Evolutionary conservation across 2,888 invertebrate genomes (phyloP).

Genomic region (Brachypalpus laphriformis): DNA sequence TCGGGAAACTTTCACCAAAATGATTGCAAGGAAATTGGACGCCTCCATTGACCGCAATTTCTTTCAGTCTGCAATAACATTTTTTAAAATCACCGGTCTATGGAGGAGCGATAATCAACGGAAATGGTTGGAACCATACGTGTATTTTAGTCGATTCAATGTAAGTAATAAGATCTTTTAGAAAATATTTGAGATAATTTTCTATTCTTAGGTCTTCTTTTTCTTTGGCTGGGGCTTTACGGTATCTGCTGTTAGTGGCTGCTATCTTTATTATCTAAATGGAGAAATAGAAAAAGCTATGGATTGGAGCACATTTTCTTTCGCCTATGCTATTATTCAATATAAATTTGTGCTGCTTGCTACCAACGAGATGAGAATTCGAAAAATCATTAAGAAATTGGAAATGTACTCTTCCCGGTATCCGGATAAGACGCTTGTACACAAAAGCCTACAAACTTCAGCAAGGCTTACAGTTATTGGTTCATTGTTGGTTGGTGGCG

Average conservation of each 20-base stretch:
- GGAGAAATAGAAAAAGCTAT: slow-evolving; percentile 36
- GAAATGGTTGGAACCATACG: slow-evolving; percentile 17
- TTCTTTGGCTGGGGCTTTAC: slow-evolving; percentile 53
- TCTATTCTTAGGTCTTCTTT: slow-evolving; percentile 26
- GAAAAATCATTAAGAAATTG: slow-evolving; percentile 23
- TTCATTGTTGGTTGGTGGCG: slow-evolving; percentile 25
- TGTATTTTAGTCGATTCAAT: slow-evolving; percentile 33
- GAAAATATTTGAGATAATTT: neutral
- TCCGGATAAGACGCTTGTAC: slow-evolving; percentile 22
- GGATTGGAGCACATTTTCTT: slow-evolving; percentile 49
- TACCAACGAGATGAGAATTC: slow-evolving; percentile 25
- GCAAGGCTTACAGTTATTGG: slow-evolving; percentile 31
- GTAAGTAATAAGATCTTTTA: neutral
- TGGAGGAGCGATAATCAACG: slow-evolving; percentile 27
- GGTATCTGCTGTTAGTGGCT: slow-evolving; percentile 45
- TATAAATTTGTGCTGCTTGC: slow-evolving; percentile 33
- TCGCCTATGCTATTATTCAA: slow-evolving; percentile 34
- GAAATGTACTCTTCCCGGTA: slow-evolving; percentile 27
- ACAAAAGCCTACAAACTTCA: neutral
- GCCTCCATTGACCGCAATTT: neutral
- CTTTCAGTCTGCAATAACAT: slow-evolving; percentile 21
- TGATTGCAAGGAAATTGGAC: neutral
- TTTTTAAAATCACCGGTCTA: slow-evolving; percentile 43
- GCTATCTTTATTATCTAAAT: slow-evolving; percentile 16
- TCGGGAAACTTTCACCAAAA: neutral